Base-by-base conservation (phyloP, 2,888 invertebrate genomes). In the Amblyjoppa proteus region DNA sequence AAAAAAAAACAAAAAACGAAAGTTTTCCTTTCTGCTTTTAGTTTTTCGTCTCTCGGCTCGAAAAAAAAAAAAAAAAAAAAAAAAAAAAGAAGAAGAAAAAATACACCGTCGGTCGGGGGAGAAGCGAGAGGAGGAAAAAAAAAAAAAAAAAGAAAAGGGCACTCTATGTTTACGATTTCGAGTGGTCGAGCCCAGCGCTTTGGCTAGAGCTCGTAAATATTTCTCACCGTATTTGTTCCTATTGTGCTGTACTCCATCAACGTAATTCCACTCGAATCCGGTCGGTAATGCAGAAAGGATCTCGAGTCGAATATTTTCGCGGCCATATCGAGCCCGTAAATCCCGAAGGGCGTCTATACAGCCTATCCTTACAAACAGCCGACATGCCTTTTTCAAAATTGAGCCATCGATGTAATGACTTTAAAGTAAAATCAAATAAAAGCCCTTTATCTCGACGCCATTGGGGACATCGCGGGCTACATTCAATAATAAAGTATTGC, bases 171-270 rank as follows among this genome's bases (percentile, higher is more conserved):
- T 81, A 70, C 53, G 58, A 66, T 81, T 61, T 85, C 70, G 56
- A 81, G 81, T 81, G 78, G 73, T 45, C 31, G 16, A 25, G 34
- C 28, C 61, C 13, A 31, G 7, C 34, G 34, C 34, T 6, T 34
- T 71, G 74, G 74, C 53, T 61, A 69, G 74, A 77, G 61, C 31
- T 73, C 81, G 69, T 82, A 79, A 85, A 82, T 85, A 70, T 79
- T 11, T 66, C 38, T 28, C 25, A 49, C 45, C 45, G 16, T 53
- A 34, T 64, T 71, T 76, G 66, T 66, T 56, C 34, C 64, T 28
- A 45, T 58, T 75, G 45, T 58, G n/a, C 7, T 25, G 58, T 28
- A 41, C 38, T 45, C 73, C 73, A 61, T 75, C 61, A 49, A n/a
- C 49, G 53, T 75, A 64, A 75, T 64, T 61, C 38, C n/a, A 41